These are phyloP conservation scores for Odontamblyopus lacepedii DNA, from an alignment of 2,797 vertebrate genomes.

Conservation along the genomic window DNA sequence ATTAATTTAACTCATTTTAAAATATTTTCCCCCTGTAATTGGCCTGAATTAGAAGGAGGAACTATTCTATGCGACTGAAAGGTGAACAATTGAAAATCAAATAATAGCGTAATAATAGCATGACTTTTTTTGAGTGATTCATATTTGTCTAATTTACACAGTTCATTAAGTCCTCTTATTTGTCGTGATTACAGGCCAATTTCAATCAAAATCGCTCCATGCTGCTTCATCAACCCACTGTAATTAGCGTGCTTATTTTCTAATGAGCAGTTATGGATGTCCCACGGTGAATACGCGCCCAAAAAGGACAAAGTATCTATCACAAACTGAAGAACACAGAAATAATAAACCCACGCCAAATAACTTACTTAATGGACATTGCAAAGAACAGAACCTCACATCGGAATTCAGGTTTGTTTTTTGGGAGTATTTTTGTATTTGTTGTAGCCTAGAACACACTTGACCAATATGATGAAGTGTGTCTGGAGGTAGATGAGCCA, in stretches of 20 bases:
- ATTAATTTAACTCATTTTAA: not conserved
- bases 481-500: no score
- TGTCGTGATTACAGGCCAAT: not conserved
- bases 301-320: not conserved
- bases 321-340: not conserved
- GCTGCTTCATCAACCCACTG: slow-evolving; percentile 15
- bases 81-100: not conserved
- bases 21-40: not conserved
- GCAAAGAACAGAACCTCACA: not conserved
- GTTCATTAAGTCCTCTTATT: not conserved
- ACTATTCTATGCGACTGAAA: not conserved
- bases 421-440: not conserved
- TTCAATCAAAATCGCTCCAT: slow-evolving; percentile 7
- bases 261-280: not conserved
- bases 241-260: slow-evolving; percentile 6
- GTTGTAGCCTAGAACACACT: no score
- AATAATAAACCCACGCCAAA: not conserved
- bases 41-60: not conserved
- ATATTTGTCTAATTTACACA: slow-evolving; percentile 6
- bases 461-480: no score
- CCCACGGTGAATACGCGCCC: not conserved
- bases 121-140: not conserved
- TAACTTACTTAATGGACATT: not conserved
- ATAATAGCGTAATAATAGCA: not conserved
- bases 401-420: not conserved